A percentile compares a stretch with the other conserved stretches of the same genome.
Evolutionary conservation across 2,797 vertebrate species (phyloP).

Genomic region (Lepilemur septentrionalis): DNA sequence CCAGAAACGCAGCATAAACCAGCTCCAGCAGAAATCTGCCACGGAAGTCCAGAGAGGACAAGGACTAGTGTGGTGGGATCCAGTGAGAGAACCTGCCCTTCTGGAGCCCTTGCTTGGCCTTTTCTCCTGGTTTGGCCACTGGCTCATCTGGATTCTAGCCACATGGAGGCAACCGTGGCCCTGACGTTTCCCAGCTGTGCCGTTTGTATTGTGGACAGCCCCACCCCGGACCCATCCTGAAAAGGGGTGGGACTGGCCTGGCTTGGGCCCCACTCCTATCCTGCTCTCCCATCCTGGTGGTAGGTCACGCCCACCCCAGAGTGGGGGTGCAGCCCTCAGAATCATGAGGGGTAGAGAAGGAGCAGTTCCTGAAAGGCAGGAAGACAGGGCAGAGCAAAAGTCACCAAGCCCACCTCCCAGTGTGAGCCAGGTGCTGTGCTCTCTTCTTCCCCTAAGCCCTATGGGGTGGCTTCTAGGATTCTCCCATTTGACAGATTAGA

Average conservation of each 20-base stretch:
- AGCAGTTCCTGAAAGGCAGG: rapidly evolving
- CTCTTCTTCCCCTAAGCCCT: background rate
- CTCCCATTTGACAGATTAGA: background rate
- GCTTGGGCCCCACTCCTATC: too few species aligned
- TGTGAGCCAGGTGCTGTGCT: background rate
- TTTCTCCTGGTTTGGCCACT: background rate
- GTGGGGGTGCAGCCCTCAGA: background rate
- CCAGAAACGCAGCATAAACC: background rate
- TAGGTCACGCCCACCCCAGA: background rate
- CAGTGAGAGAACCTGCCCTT: background rate
- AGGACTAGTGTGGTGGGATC: rapidly evolving
- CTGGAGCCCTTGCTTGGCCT: background rate
- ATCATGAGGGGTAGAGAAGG: background rate
- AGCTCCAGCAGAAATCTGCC: too few species aligned
- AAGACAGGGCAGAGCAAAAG: background rate
- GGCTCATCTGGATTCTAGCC: background rate
- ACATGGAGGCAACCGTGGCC: rapidly evolving
- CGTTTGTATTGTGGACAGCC: background rate
- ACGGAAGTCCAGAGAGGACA: background rate
- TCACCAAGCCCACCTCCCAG: rapidly evolving
- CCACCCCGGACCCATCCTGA: background rate
- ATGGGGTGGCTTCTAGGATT: background rate
- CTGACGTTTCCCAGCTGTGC: background rate
- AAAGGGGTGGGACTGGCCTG: background rate
- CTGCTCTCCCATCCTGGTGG: background rate